Base-by-base conservation (phyloP, 2,113 vertebrate species). In the Prietella phreatophila region DNA sequence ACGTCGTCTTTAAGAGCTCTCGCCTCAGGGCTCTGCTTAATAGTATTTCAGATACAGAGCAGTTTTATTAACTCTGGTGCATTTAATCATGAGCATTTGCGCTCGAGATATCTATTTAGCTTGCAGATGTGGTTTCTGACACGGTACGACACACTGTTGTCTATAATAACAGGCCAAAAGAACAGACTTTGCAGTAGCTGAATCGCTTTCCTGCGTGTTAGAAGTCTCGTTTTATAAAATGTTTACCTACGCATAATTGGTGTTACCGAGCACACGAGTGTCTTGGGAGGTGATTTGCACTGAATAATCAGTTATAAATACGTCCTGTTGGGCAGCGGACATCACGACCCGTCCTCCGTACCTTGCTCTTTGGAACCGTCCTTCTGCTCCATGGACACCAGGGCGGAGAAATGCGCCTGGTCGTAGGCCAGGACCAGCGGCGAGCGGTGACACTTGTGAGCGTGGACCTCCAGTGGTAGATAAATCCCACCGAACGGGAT, bases 401-500 rank as follows among this genome's bases (percentile, higher is more conserved):
- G 95, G 8, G 98, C 98, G 36, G 98, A 99, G 25, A 99, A 99
- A 94, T 99, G 98, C 0, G 98, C 98, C 93, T 99, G 98, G 89
- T 99, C 98, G 0, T 99, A 99, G 0, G 98, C 98, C 85, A 99
- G 94, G 1, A 99, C 98, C 89, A 99, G 91, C 0, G 98, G 98
- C 0, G 97, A 98, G 50, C 97, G 96, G 65, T 99, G 98, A 93
- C 98, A 99, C 93, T 97, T 97, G 93, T 90, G 95, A 87, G 97
- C 95, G 1, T 97, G 96, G 63, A 98, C 97, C 86, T 99, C 98
- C 94, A 99, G 92, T 2, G 98, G 98, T 5, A 99, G 95, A 85
- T 99, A 99, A 89, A 99, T 97, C 58, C 98, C 98, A 87, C 98
- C 98, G 69, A 99, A 99, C 0, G 98, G 98, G 89, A 99, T 99